Base-by-base conservation (phyloP, 1,140 invertebrate species). In the Melitaea cinxia region DNA sequence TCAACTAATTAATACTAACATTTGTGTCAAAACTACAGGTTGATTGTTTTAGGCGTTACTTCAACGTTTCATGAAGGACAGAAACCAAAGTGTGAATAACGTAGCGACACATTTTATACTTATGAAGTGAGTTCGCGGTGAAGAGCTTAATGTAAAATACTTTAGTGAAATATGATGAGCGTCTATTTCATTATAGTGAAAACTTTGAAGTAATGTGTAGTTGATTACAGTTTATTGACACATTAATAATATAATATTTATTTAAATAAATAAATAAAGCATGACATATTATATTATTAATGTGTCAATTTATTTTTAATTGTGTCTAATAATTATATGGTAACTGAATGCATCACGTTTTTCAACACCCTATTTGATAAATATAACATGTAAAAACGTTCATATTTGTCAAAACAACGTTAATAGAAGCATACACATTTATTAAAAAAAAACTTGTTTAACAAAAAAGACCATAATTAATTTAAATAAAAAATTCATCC, bases 71-170 rank as follows among this genome's bases (percentile, higher is more conserved):
- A 57, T 66, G 64, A 71, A 71, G 61, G 70, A 73, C 35, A 64
- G 67, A 63, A 73, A 72, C 70, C 69, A 61, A 67, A 52, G 55
- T 59, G 60, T 61, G 65, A 73, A 76, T 74, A 72, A 72, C 67
- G 63, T 66, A 70, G 56, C 39, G 28, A 49, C 26, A 68, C 67
- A 63, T 65, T 79, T 62, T 49, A 70, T 72, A 72, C 75, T 79
- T 70, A 77, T 75, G 68, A 72, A 73, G 37, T 56, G 63, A 70
- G 39, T 56, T 28, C 49, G 50, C 42, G 50, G 49, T n/a, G 52
- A 37, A 71, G 56, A 68, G 67, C 64, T 74, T 77, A 73, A 74
- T 71, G 58, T 59, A n/a, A n/a, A n/a, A n/a, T n/a, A n/a, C 69
- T 63, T 70, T 71, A 77, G 68, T 70, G 68, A 70, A 74, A 71